A percentile compares a stretch with the other conserved stretches of the same genome.
phyloP scores from a whole-genome alignment of 2,797 vertebrate genomes.

The Ambastaia sidthimunki region DNA sequence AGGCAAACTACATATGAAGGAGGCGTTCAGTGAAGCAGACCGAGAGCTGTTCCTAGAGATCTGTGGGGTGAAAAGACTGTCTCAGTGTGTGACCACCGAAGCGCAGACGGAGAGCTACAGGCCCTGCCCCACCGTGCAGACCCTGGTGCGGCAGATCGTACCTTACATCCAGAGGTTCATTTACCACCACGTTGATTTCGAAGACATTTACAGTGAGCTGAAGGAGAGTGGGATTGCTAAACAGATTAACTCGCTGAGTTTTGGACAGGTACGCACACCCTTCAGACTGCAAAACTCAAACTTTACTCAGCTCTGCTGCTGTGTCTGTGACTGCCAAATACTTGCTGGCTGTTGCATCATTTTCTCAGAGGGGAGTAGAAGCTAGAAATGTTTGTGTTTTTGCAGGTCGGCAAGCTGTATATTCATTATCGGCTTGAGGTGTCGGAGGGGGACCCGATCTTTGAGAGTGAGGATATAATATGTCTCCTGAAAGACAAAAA shows the following conservation, averaged over 20 bases:
- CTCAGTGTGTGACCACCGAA: slow-evolving; percentile 70
- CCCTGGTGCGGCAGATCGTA: slow-evolving; percentile 69
- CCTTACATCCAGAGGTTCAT: slow-evolving; percentile 82
- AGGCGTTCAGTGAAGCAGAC: slow-evolving; percentile 71
- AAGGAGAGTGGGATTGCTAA: slow-evolving; percentile 65
- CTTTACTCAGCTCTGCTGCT: not conserved
- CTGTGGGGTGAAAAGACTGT: slow-evolving; percentile 73
- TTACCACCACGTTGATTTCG: slow-evolving; percentile 71
- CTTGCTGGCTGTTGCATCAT: slow-evolving; percentile 55
- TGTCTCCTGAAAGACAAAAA: slow-evolving; percentile 79
- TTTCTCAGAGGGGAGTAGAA: not conserved
- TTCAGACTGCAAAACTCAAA: not conserved
- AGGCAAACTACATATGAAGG: slow-evolving; percentile 47
- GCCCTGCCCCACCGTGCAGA: slow-evolving; percentile 74
- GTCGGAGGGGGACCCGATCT: slow-evolving; percentile 48
- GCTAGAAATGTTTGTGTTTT: slow-evolving; percentile 16
- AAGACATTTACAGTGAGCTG: slow-evolving; percentile 70
- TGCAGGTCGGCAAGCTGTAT: slow-evolving; percentile 81
- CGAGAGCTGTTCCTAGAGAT: slow-evolving; percentile 75
- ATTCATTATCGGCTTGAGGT: slow-evolving; percentile 75
- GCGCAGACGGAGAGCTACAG: slow-evolving; percentile 73
- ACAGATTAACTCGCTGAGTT: slow-evolving; percentile 70
- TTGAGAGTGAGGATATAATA: slow-evolving; percentile 74
- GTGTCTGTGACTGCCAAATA: slow-evolving; percentile 30
- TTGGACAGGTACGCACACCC: slow-evolving; percentile 70